These are phyloP conservation scores for Bruchidius siliquastri DNA, from an alignment of 2,888 invertebrate species.

Conservation along the genomic window DNA sequence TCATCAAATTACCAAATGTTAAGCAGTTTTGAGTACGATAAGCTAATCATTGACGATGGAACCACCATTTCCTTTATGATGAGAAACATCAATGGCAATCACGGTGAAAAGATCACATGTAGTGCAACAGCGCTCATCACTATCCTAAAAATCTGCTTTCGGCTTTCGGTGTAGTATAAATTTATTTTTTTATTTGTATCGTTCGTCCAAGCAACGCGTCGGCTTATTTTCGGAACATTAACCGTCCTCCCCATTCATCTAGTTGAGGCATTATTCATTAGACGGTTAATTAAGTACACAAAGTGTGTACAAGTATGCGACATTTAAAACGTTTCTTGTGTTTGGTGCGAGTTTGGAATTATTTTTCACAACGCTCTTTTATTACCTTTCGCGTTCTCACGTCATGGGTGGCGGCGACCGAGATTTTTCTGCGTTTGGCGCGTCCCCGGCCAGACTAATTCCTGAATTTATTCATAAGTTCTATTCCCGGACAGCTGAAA, in stretches of 20 bases:
- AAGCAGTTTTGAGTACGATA: too few relatives aligned
- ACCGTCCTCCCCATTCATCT: background rate
- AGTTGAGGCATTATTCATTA: conserved; percentile 17
- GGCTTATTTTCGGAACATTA: background rate
- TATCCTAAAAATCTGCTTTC: background rate
- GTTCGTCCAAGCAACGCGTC: background rate
- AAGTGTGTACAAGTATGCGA: conserved; percentile 22
- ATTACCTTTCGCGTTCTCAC: background rate
- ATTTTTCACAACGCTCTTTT: conserved; percentile 21
- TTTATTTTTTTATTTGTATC: background rate
- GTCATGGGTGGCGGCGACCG: background rate
- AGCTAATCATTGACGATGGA: too few relatives aligned
- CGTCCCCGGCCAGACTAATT: background rate
- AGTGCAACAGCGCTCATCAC: too few relatives aligned
- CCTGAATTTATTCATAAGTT: background rate
- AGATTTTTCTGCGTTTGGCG: background rate
- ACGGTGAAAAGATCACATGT: too few relatives aligned
- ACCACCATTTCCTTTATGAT: too few relatives aligned
- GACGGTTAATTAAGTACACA: conserved; percentile 23
- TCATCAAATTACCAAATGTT: too few relatives aligned
- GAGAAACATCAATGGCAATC: too few relatives aligned
- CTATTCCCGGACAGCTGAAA: background rate
- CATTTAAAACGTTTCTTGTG: conserved; percentile 37
- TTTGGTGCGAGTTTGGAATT: conserved; percentile 24
- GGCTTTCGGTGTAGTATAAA: too few relatives aligned